These are phyloP conservation scores for Poeciliopsis prolifica DNA, from an alignment of 2,113 vertebrate genomes.

Conservation along the genomic window DNA sequence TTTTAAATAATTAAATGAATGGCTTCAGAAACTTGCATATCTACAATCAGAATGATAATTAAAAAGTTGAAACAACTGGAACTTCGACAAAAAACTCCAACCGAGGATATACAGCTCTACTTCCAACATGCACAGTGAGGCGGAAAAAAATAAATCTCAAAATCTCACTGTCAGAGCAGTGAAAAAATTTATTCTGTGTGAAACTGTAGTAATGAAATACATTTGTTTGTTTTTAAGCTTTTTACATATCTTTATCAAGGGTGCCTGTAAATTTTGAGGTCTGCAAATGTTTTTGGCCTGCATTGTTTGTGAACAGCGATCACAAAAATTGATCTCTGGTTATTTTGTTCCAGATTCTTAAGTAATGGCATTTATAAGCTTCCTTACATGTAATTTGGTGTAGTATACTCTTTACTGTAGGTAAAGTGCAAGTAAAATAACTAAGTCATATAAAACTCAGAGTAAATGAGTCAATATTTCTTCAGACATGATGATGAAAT, in stretches of 20 bases:
- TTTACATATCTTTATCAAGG: not conserved
- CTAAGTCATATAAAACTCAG: slow-evolving; percentile 8
- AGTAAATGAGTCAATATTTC: slow-evolving; percentile 11
- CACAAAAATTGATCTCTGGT: slow-evolving; percentile 7
- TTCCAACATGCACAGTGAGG: not conserved
- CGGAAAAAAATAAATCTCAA: not conserved
- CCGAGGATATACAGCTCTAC: not conserved
- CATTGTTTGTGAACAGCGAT: slow-evolving; percentile 12
- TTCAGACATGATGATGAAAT: slow-evolving; percentile 32
- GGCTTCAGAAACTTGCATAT: not conserved
- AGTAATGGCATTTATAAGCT: slow-evolving; percentile 5
- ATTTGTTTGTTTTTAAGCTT: not conserved
- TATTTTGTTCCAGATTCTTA: slow-evolving; percentile 6
- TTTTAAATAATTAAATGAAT: not conserved
- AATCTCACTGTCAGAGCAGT: not conserved
- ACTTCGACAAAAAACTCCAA: not conserved
- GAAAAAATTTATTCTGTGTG: not conserved
- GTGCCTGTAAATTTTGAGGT: not conserved
- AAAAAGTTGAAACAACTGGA: not conserved
- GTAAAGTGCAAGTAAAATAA: slow-evolving; percentile 30
- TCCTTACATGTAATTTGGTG: slow-evolving; percentile 20
- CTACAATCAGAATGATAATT: not conserved
- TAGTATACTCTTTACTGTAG: slow-evolving; percentile 24
- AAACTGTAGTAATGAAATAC: not conserved
- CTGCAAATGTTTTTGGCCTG: not conserved